These are phyloP conservation scores for Maniola jurtina DNA, from an alignment of 1,140 invertebrate genomes.

Conservation along the genomic window DNA sequence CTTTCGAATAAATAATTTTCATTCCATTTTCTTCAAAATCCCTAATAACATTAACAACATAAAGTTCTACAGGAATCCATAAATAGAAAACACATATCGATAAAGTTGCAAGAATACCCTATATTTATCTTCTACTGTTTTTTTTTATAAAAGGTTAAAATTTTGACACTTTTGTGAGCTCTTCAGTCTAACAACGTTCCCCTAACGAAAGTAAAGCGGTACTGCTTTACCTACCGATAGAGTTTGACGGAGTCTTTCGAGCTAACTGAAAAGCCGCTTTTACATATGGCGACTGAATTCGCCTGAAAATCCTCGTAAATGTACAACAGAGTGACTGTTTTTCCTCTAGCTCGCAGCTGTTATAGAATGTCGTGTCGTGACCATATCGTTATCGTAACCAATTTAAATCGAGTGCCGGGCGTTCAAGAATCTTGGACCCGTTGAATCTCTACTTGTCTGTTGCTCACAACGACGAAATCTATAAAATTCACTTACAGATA, in stretches of 20 bases:
- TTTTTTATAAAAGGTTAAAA: constrained; percentile 8
- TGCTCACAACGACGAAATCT: background rate
- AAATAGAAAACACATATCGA: background rate
- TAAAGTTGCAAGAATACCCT: background rate
- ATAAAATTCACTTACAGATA: no score
- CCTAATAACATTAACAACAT: background rate
- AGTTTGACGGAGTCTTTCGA: background rate
- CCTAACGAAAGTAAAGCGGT: background rate
- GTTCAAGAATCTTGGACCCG: background rate
- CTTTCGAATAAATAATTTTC: background rate
- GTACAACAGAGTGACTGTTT: background rate
- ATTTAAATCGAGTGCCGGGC: background rate
- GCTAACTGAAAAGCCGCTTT: background rate
- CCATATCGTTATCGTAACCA: background rate
- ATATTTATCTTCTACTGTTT: background rate
- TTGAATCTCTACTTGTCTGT: background rate
- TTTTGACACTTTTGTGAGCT: constrained; percentile 4
- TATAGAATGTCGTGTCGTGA: background rate
- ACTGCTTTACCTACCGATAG: constrained; percentile 21
- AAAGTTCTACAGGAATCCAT: background rate
- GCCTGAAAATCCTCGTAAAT: background rate
- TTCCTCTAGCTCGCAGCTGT: background rate
- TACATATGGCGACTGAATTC: background rate
- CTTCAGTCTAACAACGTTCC: constrained; percentile 8
- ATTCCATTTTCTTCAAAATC: background rate